phyloP scores from a whole-genome alignment of 2,113 vertebrate genomes.

The human region GRCh38 chr5:149114501-149115000 shows the following conservation, averaged over 20 bases:
- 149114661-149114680: not conserved
- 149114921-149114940: not conserved
- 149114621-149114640: not conserved
- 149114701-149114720: not conserved
- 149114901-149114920: no score
- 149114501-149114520: not conserved
- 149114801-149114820: not conserved
- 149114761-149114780: not conserved
- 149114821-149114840: not conserved
- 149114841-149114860: not conserved
- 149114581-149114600: not conserved
- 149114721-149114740: not conserved
- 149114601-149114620: not conserved
- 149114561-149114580: not conserved
- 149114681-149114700: not conserved
- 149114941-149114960: not conserved
- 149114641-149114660: not conserved
- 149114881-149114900: not conserved
- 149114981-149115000: not conserved
- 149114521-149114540: not conserved
- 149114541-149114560: not conserved
- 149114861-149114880: conserved; percentile 1
- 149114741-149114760: not conserved
- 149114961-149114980: not conserved
- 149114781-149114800: not conserved